These are phyloP conservation scores for Caenorhabditis zanzibari DNA, from an alignment of 2,888 invertebrate species.

Conservation along the genomic window DNA sequence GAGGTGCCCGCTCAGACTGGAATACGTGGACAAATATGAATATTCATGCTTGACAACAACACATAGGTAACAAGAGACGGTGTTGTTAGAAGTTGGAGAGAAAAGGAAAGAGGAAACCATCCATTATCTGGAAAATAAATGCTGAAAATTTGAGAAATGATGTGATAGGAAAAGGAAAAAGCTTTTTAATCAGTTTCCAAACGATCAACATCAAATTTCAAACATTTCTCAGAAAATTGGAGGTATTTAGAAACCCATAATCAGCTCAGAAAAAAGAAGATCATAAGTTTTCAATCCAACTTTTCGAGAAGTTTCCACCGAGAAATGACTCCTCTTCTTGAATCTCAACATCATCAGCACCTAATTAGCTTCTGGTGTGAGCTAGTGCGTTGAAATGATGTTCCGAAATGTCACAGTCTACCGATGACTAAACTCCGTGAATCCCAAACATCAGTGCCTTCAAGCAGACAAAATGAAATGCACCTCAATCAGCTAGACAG, in stretches of 20 bases:
- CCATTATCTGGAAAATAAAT: constrained; percentile 28
- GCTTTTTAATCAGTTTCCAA: not conserved
- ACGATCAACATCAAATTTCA: not conserved
- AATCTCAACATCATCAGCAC: too few species aligned
- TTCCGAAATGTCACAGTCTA: too few species aligned
- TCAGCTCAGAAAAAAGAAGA: too few species aligned
- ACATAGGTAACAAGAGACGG: constrained; percentile 22
- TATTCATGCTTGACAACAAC: constrained; percentile 19
- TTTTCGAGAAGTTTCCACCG: too few species aligned
- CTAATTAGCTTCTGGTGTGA: too few species aligned
- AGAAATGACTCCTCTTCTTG: too few species aligned
- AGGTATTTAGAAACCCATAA: not conserved
- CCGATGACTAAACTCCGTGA: not conserved
- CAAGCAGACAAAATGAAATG: not conserved
- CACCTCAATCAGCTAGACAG: not conserved
- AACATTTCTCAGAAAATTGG: not conserved
- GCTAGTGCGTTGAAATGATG: too few species aligned
- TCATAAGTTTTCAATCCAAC: too few species aligned
- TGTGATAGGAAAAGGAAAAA: constrained; percentile 1
- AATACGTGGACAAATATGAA: constrained; percentile 29
- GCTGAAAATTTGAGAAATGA: not conserved
- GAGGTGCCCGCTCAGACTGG: constrained; percentile 14
- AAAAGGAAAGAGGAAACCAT: constrained; percentile 31
- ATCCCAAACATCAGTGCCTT: not conserved
- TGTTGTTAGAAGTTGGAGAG: not conserved